Evolutionary conservation across 2,797 vertebrate genomes (phyloP).

Genomic region (Protonibea diacanthus): DNA sequence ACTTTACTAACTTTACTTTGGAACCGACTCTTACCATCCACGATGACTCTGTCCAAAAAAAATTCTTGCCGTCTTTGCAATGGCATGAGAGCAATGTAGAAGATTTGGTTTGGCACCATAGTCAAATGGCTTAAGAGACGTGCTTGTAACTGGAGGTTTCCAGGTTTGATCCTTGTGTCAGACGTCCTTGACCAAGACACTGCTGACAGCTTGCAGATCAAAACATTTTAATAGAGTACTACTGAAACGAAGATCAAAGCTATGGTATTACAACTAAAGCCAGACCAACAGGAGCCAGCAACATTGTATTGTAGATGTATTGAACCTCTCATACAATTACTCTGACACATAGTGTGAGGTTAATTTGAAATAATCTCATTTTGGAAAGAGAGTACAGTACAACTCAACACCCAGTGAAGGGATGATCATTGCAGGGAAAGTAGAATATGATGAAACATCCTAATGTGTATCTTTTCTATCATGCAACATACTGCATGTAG

Average conservation of each 20-base stretch:
- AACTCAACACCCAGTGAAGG: background rate
- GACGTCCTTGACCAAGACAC: slow-evolving; percentile 57
- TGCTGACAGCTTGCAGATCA: slow-evolving; percentile 57
- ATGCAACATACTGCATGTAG: background rate
- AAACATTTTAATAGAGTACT: slow-evolving; percentile 53
- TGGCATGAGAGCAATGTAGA: slow-evolving; percentile 62
- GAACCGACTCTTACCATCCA: slow-evolving; percentile 21
- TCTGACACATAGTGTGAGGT: background rate
- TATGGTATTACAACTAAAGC: slow-evolving; percentile 30
- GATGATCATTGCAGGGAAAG: background rate
- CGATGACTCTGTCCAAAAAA: slow-evolving; percentile 26
- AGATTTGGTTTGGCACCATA: slow-evolving; percentile 59
- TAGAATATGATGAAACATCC: background rate
- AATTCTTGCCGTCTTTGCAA: slow-evolving; percentile 35
- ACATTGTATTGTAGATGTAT: background rate
- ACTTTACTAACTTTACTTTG: slow-evolving; percentile 23
- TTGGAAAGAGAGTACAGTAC: background rate
- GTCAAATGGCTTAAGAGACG: slow-evolving; percentile 50
- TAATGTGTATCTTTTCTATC: background rate
- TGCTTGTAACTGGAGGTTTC: slow-evolving; percentile 63
- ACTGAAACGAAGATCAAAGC: slow-evolving; percentile 48
- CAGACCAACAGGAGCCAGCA: slow-evolving; percentile 14
- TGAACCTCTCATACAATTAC: slow-evolving; percentile 2
- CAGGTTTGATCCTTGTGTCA: slow-evolving; percentile 60
- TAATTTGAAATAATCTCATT: background rate